Evolutionary conservation across 2,888 invertebrate genomes (phyloP), one percentile per base, ranked within the genome.

Genomic region (Pediacus dermestoides): DNA sequence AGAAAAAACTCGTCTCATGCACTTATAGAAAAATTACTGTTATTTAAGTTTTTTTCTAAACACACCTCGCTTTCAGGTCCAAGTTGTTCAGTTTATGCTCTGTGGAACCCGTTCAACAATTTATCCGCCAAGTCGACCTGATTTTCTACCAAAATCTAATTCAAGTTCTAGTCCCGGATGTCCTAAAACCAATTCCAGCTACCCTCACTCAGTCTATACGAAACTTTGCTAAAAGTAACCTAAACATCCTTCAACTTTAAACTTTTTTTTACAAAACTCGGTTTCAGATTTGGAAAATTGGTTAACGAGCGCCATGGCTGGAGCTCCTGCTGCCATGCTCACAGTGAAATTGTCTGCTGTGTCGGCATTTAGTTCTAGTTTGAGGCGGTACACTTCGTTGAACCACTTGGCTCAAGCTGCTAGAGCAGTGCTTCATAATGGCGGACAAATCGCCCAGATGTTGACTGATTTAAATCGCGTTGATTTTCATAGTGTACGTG

Each of bases 401-500:
- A 97, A 97, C 74, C 97, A 97, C 71, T 76, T 97, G 60, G 96
- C 97, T 45, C 77, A 77, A 48, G 93, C 94, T 31, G 96, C 96
- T 3, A 78, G 96, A 35, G 94, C 95, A 34, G 96, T 97, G 38
- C 79, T 97, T 50, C 90, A 92, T 70, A 97, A 96, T 72, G 84
- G 88, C 52, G 83, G 86, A 53, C 95, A 96, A 75, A 94, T 96
- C 61, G 83, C 85, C 54, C 91, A 96, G 78, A 99, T 99, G 97
- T 73, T 94, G 46, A 81, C 88, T 13, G 97, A 99, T 73, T 77
- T 99, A 55, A 95, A 93, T 74, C 85, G 95, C 52, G 95, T 99
- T 25, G 97, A 99, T 73, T 96, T 99, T 73, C 88, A 91, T 64
- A 94, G 95, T 73, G 94, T 99, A 8, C 93, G 91, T 59, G 74